Conservation (phyloP, 2,888 invertebrate genomes). For the Linnaemya vulpina region DNA sequence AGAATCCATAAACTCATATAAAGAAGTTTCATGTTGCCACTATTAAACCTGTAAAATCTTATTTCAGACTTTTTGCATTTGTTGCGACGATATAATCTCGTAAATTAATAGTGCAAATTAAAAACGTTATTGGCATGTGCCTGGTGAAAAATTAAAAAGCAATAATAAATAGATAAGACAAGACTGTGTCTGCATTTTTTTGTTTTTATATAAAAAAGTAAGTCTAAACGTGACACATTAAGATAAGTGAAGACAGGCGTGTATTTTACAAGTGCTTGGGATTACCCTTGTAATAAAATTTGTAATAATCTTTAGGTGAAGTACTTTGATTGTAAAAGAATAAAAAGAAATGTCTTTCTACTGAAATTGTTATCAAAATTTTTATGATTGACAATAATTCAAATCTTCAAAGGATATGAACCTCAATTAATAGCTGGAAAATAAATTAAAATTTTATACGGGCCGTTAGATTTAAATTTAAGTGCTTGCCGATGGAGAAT, state of each 20-base stretch:
- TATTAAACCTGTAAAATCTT: too few species aligned
- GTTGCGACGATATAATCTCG: too few species aligned
- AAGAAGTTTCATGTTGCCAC: too few species aligned
- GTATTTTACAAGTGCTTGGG: constrained; percentile 3
- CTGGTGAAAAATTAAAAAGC: constrained; percentile 18
- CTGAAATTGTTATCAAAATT: not conserved
- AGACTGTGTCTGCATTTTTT: not conserved
- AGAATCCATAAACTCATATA: too few species aligned
- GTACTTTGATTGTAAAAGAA: constrained; percentile 17
- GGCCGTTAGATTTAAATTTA: too few species aligned
- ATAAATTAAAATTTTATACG: too few species aligned
- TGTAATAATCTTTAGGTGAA: not conserved
- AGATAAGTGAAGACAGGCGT: not conserved
- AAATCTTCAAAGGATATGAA: not conserved
- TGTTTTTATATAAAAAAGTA: too few species aligned
- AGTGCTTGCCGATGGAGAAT: too few species aligned
- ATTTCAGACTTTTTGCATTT: not conserved
- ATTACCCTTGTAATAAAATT: not conserved
- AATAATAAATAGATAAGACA: not conserved
- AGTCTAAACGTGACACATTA: not conserved
- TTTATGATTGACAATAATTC: not conserved
- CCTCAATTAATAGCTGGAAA: too few species aligned
- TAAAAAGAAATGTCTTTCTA: not conserved
- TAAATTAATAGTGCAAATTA: not conserved
- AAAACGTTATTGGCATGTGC: constrained; percentile 17